Evolutionary conservation across 2,888 invertebrate species (phyloP).

Genomic region (Phaonia tiefii): DNA sequence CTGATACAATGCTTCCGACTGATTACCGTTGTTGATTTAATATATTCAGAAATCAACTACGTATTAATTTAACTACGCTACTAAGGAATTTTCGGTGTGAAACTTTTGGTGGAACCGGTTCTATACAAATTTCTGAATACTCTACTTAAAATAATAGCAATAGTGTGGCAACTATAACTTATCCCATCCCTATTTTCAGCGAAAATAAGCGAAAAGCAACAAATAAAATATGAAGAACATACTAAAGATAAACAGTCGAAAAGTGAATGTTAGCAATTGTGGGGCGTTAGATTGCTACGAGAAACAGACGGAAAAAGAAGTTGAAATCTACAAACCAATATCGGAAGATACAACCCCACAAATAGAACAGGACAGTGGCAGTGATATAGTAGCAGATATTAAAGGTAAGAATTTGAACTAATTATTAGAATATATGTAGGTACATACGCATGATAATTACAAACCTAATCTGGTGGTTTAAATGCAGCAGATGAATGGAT

Average conservation of each 20-base stretch:
- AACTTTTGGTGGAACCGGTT: too few relatives aligned
- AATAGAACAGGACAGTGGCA: slow-evolving; percentile 58
- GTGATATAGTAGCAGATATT: background rate
- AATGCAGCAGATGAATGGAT: too few relatives aligned
- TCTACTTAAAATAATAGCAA: background rate
- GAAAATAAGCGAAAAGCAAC: slow-evolving; percentile 34
- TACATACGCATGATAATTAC: too few relatives aligned
- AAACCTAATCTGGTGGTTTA: too few relatives aligned
- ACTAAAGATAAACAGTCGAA: slow-evolving; percentile 62
- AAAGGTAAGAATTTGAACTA: too few relatives aligned
- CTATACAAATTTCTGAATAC: too few relatives aligned
- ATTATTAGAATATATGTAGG: too few relatives aligned
- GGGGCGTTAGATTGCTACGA: slow-evolving; percentile 39
- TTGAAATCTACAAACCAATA: slow-evolving; percentile 74
- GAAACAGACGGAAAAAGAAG: slow-evolving; percentile 45
- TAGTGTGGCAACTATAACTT: slow-evolving; percentile 45
- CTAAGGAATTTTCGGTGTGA: too few relatives aligned
- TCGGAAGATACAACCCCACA: slow-evolving; percentile 70
- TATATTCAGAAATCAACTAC: too few relatives aligned
- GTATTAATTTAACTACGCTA: too few relatives aligned
- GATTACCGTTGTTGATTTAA: too few relatives aligned
- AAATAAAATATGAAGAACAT: slow-evolving; percentile 54
- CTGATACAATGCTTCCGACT: too few relatives aligned
- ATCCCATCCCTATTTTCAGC: slow-evolving; percentile 33
- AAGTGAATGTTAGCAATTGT: slow-evolving; percentile 66